Percentiles rank a stretch among this genome's conserved stretches.
phyloP scores from a whole-genome alignment of 1,140 invertebrate genomes.

The Ips nitidus region DNA sequence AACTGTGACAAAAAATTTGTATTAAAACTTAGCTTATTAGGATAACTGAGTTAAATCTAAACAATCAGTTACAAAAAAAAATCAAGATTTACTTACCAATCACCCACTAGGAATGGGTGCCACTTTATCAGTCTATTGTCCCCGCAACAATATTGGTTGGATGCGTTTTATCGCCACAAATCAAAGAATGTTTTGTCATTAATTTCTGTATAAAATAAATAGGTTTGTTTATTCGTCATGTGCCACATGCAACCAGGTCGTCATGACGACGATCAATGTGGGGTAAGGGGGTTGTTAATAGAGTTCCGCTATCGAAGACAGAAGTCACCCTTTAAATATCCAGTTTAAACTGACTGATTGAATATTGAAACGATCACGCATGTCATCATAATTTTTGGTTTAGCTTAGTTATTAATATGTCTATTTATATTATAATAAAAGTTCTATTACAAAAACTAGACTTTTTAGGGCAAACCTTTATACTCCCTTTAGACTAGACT shows the following conservation, averaged over 20 bases:
- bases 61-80: no score
- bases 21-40: no score
- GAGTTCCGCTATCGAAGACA: not conserved
- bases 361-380: constrained; percentile 11
- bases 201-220: constrained; percentile 39
- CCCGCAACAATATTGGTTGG: constrained; percentile 15
- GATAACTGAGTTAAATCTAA: no score
- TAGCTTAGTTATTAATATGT: constrained; percentile 5
- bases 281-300: constrained; percentile 1
- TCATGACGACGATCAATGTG: constrained; percentile 41
- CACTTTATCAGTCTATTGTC: not conserved
- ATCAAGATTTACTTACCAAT: no score
- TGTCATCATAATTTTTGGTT: constrained; percentile 1
- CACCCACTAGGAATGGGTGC: not conserved
- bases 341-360: not conserved
- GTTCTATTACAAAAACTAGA: not conserved
- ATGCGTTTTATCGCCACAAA: constrained; percentile 18
- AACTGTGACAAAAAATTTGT: no score
- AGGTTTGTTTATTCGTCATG: constrained; percentile 43
- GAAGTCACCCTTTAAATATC: constrained; percentile 4
- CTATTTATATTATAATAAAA: not conserved
- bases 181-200: constrained; percentile 44
- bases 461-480: no score
- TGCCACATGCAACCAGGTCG: constrained; percentile 40
- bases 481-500: not conserved